These are phyloP conservation scores for Magallana angulata DNA, from an alignment of 1,140 invertebrate genomes.

Conservation along the genomic window DNA sequence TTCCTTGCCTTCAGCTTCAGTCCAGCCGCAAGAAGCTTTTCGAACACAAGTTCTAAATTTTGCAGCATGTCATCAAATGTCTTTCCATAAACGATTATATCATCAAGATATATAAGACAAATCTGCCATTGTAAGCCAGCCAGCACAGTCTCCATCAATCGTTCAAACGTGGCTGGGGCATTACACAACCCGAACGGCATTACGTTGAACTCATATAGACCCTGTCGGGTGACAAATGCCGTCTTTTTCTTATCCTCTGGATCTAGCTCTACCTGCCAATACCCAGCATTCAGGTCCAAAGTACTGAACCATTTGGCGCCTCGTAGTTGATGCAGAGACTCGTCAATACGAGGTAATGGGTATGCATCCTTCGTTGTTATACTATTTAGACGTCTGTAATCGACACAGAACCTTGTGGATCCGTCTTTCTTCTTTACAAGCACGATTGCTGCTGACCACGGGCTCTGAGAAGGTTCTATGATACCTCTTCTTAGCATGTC, in stretches of 20 bases:
- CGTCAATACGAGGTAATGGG: conserved; percentile 3
- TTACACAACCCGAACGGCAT: conserved; percentile 46
- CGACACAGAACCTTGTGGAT: conserved; percentile 79
- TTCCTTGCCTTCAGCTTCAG: conserved; percentile 49
- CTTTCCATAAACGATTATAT: conserved; percentile 46
- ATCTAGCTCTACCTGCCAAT: conserved; percentile 33
- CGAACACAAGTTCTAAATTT: conserved; percentile 43
- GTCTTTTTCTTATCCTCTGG: conserved; percentile 41
- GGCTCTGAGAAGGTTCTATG: conserved; percentile 74
- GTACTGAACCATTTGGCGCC: conserved; percentile 27
- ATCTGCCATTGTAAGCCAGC: conserved; percentile 37
- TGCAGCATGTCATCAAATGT: conserved; percentile 38
- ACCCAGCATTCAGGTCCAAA: conserved; percentile 43
- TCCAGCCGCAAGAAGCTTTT: conserved; percentile 13
- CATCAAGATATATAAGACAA: conserved; percentile 42
- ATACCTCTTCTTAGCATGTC: conserved; percentile 72
- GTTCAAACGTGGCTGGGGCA: background rate
- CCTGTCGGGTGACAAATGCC: conserved; percentile 39
- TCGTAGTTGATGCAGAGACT: conserved; percentile 33
- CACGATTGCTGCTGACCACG: conserved; percentile 73
- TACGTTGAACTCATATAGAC: conserved; percentile 49
- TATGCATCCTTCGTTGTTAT: conserved; percentile 44
- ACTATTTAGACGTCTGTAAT: conserved; percentile 76
- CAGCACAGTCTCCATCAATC: background rate
- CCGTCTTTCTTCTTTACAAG: conserved; percentile 79